These are phyloP conservation scores for Syndactyla subalaris DNA, from an alignment of 2,797 vertebrate species.

Conservation along the genomic window DNA sequence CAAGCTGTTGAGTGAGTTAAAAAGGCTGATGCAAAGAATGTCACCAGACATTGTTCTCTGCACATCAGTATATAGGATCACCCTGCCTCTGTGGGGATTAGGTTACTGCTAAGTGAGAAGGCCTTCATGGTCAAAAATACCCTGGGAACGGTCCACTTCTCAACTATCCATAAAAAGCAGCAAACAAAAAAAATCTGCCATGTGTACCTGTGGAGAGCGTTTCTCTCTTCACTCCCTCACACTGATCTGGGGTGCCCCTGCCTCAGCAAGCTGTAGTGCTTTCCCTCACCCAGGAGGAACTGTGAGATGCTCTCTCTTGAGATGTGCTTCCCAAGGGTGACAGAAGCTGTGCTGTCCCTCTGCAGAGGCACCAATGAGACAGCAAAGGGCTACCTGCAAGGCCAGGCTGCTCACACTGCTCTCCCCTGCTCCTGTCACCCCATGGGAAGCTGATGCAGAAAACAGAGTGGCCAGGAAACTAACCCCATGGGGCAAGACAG, in stretches of 20 bases:
- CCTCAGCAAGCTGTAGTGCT: rapidly evolving
- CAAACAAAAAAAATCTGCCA: not conserved
- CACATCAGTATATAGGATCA: not conserved
- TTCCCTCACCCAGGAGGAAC: not conserved
- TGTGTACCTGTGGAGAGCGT: rapidly evolving
- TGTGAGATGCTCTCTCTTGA: not conserved
- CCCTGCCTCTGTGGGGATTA: not conserved
- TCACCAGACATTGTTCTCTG: not conserved
- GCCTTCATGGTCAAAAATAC: not conserved
- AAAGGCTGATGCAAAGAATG: not conserved
- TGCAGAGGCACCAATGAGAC: not conserved
- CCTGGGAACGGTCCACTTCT: not conserved
- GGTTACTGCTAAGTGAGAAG: not conserved
- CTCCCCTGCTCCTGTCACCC: not conserved
- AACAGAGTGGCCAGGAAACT: not conserved
- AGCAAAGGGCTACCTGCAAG: not conserved
- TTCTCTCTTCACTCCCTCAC: not conserved
- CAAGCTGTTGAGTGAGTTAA: not conserved
- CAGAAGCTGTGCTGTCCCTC: not conserved
- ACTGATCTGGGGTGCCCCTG: not conserved
- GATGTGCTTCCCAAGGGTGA: not conserved
- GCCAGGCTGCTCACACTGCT: not conserved
- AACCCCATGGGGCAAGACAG: not conserved
- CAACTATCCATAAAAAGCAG: not conserved
- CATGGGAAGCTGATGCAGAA: not conserved